Base-by-base conservation (phyloP, 37 sponge, comb jelly and placozoan species). In the Ephydatia muelleri region DNA sequence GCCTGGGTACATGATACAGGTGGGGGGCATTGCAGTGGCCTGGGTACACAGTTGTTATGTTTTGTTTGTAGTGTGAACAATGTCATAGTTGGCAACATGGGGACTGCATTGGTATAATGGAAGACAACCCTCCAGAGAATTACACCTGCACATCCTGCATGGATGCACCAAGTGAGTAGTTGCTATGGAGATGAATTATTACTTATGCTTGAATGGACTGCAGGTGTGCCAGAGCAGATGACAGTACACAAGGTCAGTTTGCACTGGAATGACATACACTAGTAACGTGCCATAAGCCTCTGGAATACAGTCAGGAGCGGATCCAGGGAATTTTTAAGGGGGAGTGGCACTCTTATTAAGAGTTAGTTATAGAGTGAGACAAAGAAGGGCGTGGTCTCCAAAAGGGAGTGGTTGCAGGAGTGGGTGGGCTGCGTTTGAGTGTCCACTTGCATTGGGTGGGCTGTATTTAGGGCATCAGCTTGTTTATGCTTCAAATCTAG, bases 41-140 rank as follows among this genome's bases (percentile, higher is more conserved):
- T 23, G 49, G 9, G 71, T 37, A 33, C 2, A 3, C 26, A 36
- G 22, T 21, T 37, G 37, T 37, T 33, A 47, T 36, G 40, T 36
- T 0, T 16, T 88, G 28, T 49, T 66, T 82, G 64, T 80, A 93
- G 93, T 93, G 93, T 89, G 93, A 93, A 43, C 87, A 94, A 82
- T 94, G 94, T 38, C 78, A 91, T 26, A 81, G 87, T 16, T 94
- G 94, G 94, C 94, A 94, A 65, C 94, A 94, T 91, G 92, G 89
- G 9, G 94, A 94, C 68, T 94, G 94, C 73, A 78, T 94, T 49
- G 89, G 86, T 13, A 77, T 94, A 13, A 70, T 67, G n/a, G 82
- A 82, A 31, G 82, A 84, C 38, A 49, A 38, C 0, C 77, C 88
- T 39, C 92, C 94, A 2, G 72, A 88, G 72, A 79, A 88, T 28